A percentile compares a stretch with the other conserved stretches of the same genome.
These are phyloP conservation scores for Boulengeromyrus knoepffleri DNA, from an alignment of 2,113 vertebrate genomes.

Conservation along the genomic window DNA sequence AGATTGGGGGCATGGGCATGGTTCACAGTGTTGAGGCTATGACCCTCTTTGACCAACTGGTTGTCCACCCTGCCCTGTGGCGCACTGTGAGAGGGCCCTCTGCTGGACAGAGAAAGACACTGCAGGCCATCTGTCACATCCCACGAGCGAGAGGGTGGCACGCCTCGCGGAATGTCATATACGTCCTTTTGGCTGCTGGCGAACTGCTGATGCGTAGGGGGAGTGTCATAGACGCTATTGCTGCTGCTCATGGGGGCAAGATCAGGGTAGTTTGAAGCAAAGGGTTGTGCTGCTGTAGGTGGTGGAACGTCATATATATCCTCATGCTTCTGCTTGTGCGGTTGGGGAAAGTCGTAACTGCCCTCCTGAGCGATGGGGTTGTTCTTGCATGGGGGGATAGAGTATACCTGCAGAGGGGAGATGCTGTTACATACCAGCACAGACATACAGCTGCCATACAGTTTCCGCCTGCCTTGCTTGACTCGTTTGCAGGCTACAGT, in stretches of 20 bases:
- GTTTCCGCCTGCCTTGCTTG: not conserved
- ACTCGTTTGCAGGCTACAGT: not conserved
- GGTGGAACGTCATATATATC: conserved; percentile 87
- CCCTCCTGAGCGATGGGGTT: conserved; percentile 61
- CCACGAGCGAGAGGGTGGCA: conserved; percentile 53
- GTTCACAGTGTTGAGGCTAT: not conserved
- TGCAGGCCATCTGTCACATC: conserved; percentile 85
- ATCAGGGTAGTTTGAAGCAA: conserved; percentile 41
- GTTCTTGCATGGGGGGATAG: conserved; percentile 60
- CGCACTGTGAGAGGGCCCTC: conserved; percentile 75
- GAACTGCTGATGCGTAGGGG: conserved; percentile 46
- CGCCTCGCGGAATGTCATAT: conserved; percentile 79
- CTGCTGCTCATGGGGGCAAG: conserved; percentile 18
- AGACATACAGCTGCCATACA: not conserved
- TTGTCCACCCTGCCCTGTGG: conserved; percentile 47
- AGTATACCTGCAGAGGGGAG: conserved; percentile 65
- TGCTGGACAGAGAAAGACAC: conserved; percentile 87
- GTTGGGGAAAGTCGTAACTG: conserved; percentile 74
- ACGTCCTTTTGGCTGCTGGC: conserved; percentile 63
- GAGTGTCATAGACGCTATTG: conserved; percentile 67
- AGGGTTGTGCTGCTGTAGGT: conserved; percentile 54
- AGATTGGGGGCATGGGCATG: conserved; percentile 39
- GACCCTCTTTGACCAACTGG: conserved; percentile 53
- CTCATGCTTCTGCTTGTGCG: conserved; percentile 62
- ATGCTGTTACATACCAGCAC: not conserved